Evolutionary conservation across 2,888 invertebrate genomes (phyloP), one percentile per base, ranked within the genome.

Genomic region (Heteromurus nitidus): DNA sequence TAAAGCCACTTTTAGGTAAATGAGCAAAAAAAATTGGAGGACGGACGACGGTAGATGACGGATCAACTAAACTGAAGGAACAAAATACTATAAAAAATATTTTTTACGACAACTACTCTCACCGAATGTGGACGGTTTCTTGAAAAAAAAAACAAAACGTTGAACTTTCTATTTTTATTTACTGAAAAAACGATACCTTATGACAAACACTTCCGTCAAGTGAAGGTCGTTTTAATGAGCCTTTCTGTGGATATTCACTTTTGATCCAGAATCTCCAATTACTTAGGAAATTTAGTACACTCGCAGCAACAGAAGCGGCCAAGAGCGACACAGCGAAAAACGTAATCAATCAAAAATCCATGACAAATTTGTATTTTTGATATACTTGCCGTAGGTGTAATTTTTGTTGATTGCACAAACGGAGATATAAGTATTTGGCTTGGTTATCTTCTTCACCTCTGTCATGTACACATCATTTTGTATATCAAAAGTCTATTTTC

Each of bases 231-330:
- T 13, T 36, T 36, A 36, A 36, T 13, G 9, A 36, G 7, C 36
- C 36, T 36, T 9, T 36, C 13, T 7, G 7, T 13, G n/a, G n/a
- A 47, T 47, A 47, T 47, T 5, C 3, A 55, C 22, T 24, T 67
- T 67, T 67, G 24, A 24, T 80, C 73, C 80, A 80, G 80, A 80
- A 80, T 42, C 80, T 80, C 73, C 80, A 80, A 73, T 80, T 80
- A 80, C 80, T 80, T 80, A 80, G 80, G 80, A 80, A 80, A 80
- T 80, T 80, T 80, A 80, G 80, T 80, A 67, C 80, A 47, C 80
- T 80, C 42, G 80, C 80, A 80, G 80, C 80, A 67, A 70, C 80
- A 26, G 80, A 80, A 68, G 80, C 80, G 36, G 80, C 80, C 72
- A 80, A 80, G 68, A 73, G 28, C 50, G 80, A 80, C 44, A 26